Evolutionary conservation across 2,888 invertebrate species (phyloP).

Genomic region (Tenodera sinensis): DNA sequence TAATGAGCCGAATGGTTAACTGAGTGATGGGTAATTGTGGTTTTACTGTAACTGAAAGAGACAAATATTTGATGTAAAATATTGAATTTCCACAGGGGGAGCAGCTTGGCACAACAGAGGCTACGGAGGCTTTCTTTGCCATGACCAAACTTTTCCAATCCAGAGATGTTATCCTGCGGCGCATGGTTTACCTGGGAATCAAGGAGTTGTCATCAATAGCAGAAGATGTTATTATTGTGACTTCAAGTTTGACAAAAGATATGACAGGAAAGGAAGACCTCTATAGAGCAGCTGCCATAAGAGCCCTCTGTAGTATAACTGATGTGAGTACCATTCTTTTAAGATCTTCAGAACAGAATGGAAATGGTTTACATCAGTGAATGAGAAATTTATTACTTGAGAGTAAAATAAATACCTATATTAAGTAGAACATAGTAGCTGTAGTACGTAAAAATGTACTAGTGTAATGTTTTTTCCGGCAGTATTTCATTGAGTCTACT

Average conservation of each 20-base stretch:
- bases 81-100: conserved; percentile 61
- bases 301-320: conserved; percentile 95
- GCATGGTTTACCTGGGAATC: conserved; percentile 94
- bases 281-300: conserved; percentile 91
- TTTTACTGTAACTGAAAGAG: too few relatives aligned
- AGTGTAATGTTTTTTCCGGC: too few relatives aligned
- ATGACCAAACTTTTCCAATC: conserved; percentile 99
- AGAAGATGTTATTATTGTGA: conserved; percentile 99
- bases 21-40: too few relatives aligned
- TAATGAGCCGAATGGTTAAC: too few relatives aligned
- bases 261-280: conserved; percentile 96
- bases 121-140: conserved; percentile 98
- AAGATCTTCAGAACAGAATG: neutral
- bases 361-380: too few relatives aligned
- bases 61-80: too few relatives aligned
- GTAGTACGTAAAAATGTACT: too few relatives aligned
- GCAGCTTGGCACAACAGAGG: conserved; percentile 86
- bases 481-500: too few relatives aligned
- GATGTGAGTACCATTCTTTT: conserved; percentile 57
- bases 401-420: too few relatives aligned
- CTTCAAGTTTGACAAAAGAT: conserved; percentile 93
- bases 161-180: conserved; percentile 87
- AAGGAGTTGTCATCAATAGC: conserved; percentile 92
- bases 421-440: too few relatives aligned
- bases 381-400: too few relatives aligned